Conservation (phyloP, 2,888 invertebrate species). For the Caenorhabditis japonica region DNA sequence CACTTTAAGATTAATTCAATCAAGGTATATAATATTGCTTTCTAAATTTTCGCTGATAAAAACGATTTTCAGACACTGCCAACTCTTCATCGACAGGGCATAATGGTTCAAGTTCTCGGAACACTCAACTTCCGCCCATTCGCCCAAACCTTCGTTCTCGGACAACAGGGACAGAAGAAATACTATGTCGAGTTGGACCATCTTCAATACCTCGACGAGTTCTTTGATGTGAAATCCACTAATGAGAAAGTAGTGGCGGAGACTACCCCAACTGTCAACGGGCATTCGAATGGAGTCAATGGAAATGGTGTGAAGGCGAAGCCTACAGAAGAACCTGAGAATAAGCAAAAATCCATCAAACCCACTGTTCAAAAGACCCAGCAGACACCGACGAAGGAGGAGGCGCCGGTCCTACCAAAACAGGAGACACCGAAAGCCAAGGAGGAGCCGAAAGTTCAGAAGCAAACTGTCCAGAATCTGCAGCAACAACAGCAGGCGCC, state of each 20-base stretch:
- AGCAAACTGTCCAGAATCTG: slow-evolving; percentile 3
- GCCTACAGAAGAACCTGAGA: slow-evolving; percentile 3
- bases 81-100: slow-evolving; percentile 41
- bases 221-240: slow-evolving; percentile 16
- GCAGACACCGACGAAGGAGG: slow-evolving; percentile 30
- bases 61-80: slow-evolving; percentile 44
- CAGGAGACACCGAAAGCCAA: slow-evolving; percentile 30
- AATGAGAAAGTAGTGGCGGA: not conserved
- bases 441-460: slow-evolving; percentile 13
- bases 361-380: slow-evolving; percentile 22
- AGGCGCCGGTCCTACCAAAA: slow-evolving; percentile 13
- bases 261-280: slow-evolving; percentile 8
- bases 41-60: not conserved
- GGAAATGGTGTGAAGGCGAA: slow-evolving; percentile 28
- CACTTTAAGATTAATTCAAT: slow-evolving; percentile 52
- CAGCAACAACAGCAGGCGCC: too few relatives aligned
- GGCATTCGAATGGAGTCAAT: slow-evolving; percentile 20
- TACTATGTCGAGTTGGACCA: slow-evolving; percentile 63
- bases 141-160: slow-evolving; percentile 61
- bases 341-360: slow-evolving; percentile 12
- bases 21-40: slow-evolving; percentile 38
- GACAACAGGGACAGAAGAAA: slow-evolving; percentile 62
- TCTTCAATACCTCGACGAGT: slow-evolving; percentile 54
- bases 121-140: slow-evolving; percentile 56
- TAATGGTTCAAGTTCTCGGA: slow-evolving; percentile 53